Evolutionary conservation across 2,797 vertebrate genomes (phyloP), one percentile per base, ranked within the genome.

Genomic region (Gila robusta): DNA sequence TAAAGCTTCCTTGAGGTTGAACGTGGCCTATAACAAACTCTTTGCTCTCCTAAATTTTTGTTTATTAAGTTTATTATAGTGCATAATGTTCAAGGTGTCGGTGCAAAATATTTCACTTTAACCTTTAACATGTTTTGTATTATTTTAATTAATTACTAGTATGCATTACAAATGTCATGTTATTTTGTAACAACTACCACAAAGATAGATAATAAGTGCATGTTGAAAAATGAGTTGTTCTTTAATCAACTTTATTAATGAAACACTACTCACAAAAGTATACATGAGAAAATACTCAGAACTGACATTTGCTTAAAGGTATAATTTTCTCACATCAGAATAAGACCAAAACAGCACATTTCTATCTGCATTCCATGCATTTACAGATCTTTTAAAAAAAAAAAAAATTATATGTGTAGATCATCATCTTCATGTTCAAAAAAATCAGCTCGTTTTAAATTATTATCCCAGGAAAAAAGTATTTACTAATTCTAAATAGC

Each of bases 241-340:
- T 66, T 84, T 56, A 70, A 79, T 84, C 26, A 7, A 56, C 74
- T 84, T 84, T 79, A 84, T 84, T 79, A 69, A 17, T 69, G 10
- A 69, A 81, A 52, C 66, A 81, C 80, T 70, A 81, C 66, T 71
- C 66, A 79, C 52, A 49, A 69, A 69, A 79, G 23, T 16, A 2
- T 64, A 80, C 28, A 80, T 71, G 28, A 64, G 14, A 80, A 28
- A 54, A 67, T 84, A 39, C 39, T 78, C 44, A 67, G 35, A 59
- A 47, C 10, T 39, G n/a, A 70, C 66, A 84, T 49, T 37, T 83
- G 39, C 26, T 62, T 74, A n/a, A 83, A 8, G 5, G 21, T 83
- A 41, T 62, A 0, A 79, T 79, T 62, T 35, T 52, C 35, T 66
- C 71, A 83, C 39, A 79, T 44, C 77, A 74, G 71, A 47, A 74